Percentiles rank a stretch among this genome's conserved stretches.
phyloP scores from a whole-genome alignment of 2,797 vertebrate species.

The Tapirus indicus region DNA sequence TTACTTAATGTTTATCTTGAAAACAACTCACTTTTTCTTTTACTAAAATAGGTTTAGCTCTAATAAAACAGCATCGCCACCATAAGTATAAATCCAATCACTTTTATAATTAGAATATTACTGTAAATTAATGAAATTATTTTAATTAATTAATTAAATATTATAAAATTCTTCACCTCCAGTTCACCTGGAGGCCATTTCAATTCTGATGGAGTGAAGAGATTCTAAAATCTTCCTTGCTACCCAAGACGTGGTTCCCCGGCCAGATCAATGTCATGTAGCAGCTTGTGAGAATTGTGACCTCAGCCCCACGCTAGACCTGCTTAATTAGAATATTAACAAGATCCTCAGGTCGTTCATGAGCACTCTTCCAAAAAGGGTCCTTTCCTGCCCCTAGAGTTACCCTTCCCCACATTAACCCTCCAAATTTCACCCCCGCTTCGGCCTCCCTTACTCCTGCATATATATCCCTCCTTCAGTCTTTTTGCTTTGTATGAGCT shows the following conservation, averaged over 20 bases:
- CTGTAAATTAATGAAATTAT: not conserved
- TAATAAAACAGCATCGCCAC: not conserved
- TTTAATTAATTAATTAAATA: conserved; percentile 1
- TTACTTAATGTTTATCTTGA: conserved; percentile 33
- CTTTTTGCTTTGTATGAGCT: not conserved
- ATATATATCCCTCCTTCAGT: not conserved
- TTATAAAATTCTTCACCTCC: not conserved
- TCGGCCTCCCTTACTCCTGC: not conserved
- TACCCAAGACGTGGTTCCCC: not conserved
- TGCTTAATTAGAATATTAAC: not conserved
- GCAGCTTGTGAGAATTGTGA: not conserved
- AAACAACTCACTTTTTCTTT: not conserved
- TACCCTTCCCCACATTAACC: not conserved
- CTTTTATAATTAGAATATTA: conserved; percentile 29
- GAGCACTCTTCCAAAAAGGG: not conserved
- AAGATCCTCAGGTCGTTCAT: not conserved
- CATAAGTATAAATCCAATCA: not conserved
- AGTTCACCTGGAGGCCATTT: not conserved
- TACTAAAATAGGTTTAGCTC: conserved; percentile 1
- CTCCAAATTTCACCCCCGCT: not conserved
- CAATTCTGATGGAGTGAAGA: not conserved
- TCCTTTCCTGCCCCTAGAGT: not conserved
- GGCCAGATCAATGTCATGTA: not conserved
- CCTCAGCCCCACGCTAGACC: not conserved
- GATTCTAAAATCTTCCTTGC: not conserved